phyloP scores from a whole-genome alignment of 2,888 invertebrate genomes.

The Mactromeris polynyma region DNA sequence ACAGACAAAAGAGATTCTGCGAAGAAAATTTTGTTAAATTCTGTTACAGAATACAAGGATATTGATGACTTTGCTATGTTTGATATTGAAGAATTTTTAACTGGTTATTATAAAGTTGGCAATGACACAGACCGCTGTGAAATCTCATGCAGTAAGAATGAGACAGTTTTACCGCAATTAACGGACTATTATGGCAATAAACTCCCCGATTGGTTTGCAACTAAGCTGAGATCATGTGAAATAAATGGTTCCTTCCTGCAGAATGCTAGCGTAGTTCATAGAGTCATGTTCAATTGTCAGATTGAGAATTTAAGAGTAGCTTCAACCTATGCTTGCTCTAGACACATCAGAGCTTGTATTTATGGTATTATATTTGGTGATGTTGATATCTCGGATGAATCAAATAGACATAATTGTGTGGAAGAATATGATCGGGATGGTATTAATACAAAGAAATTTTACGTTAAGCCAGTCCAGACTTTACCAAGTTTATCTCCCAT shows the following conservation, averaged over 20 bases:
- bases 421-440: conserved; percentile 80
- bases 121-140: neutral
- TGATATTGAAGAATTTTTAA: conserved; percentile 44
- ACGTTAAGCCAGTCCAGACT: conserved; percentile 62
- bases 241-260: conserved; percentile 90
- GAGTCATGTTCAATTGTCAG: conserved; percentile 83
- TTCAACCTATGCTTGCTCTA: conserved; percentile 80
- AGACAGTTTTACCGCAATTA: conserved; percentile 29
- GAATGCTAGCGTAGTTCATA: conserved; percentile 82
- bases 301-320: conserved; percentile 78
- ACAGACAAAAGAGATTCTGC: conserved; percentile 73
- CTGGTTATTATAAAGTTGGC: neutral
- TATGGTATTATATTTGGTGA: conserved; percentile 81
- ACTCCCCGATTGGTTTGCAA: conserved; percentile 90
- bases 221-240: conserved; percentile 89
- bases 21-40: conserved; percentile 75
- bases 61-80: conserved; percentile 44
- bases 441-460: conserved; percentile 72
- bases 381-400: conserved; percentile 10
- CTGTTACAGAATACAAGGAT: conserved; percentile 82
- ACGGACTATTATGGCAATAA: conserved; percentile 66
- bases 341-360: conserved; percentile 77
- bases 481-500: conserved; percentile 33
- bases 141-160: neutral
- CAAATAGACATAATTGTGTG: conserved; percentile 46